Base-by-base conservation (phyloP, 2,113 vertebrate genomes). In the Hemichromis elongatus region DNA sequence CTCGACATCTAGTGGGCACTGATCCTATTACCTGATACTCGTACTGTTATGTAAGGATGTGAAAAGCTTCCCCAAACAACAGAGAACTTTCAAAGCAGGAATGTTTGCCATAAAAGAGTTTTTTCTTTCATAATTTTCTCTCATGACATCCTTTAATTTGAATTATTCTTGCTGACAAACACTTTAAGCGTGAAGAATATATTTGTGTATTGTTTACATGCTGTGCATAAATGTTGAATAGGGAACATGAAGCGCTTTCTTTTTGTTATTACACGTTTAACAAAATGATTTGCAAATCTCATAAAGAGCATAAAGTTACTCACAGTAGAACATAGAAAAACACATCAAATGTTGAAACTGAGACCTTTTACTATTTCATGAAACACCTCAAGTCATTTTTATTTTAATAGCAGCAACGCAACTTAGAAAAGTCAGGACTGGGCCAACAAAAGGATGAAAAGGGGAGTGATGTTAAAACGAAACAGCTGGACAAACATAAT, bases 141-240 rank as follows among this genome's bases (percentile, higher is more conserved):
- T n/a, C 26, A 47, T 30, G 52, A 19, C 6, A 1, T 13, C 45
- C 14, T 70, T 70, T 70, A 13, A n/a, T 52, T 75, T 3, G 6
- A 75, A 19, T 68, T 24, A 4, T 3, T 68, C 12, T 68, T 45
- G 37, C 63, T 16, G 66, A 26, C 40, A 28, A 70, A 45, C 21
- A 10, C 21, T 45, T 70, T 26, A 45, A 4, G 8, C 18, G 14
- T 47, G 5, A 70, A 28, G 1, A 45, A 70, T 47, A 70, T 70
- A 18, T 70, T 26, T 47, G 66, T 28, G 18, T 28, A 45, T 45
- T 11, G 21, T 47, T 70, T 9, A 70, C 21, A 70, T 26, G 13
- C 0, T 70, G 3, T 45, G 14, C n/a, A 0, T 70, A 45, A 70
- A 70, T 70, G 66, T 70, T 45, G 16, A 0, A 70, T 9, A 45